Base-by-base conservation (phyloP, 1,140 invertebrate genomes). In the Spodoptera frugiperda region DNA sequence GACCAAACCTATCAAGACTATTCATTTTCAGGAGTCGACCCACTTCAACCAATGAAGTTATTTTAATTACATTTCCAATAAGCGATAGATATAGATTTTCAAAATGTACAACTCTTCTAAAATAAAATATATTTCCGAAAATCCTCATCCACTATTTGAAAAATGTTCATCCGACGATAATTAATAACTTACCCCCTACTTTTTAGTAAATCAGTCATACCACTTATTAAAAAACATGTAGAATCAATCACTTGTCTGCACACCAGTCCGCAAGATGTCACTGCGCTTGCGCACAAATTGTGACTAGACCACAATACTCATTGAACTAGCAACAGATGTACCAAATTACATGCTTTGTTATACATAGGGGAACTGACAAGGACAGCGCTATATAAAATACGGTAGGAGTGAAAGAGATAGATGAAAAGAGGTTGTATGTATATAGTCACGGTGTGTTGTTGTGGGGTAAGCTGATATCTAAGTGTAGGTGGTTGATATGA, bases 301-400 rank as follows among this genome's bases (percentile, higher is more conserved):
- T 77, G 75, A 51, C 17, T 51, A 73, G 59, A 82, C 83, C 81
- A 75, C 83, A 84, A 81, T 78, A 79, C 67, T 82, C 80, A 82
- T 30, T 76, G 78, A 78, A 78, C 81, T 81, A 81, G 78, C 61
- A 78, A 77, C 83, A 82, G 83, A 82, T 81, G 81, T 67, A 80
- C 78, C 25, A 79, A 82, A 82, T 80, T 79, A 79, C 71, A 80
- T 76, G 75, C 65, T 73, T 79, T 77, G 54, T 46, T 73, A 15
- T 68, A 68, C 49, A 68, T 53, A 68, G 65, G 65, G 65, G 65
- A 68, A 2, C 8, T 33, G 48, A 68, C 21, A 51, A 17, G 19
- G 49, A 68, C 14, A 33, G 48, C 10, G 1, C 8, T 15, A 15
- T 33, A 6, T 0, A 0, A 6, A 53, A 17, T 3, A 1, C 8